Percentiles rank a stretch among this genome's conserved stretches.
Evolutionary conservation across 2,888 invertebrate species (phyloP).

Genomic region (Noctua comes): DNA sequence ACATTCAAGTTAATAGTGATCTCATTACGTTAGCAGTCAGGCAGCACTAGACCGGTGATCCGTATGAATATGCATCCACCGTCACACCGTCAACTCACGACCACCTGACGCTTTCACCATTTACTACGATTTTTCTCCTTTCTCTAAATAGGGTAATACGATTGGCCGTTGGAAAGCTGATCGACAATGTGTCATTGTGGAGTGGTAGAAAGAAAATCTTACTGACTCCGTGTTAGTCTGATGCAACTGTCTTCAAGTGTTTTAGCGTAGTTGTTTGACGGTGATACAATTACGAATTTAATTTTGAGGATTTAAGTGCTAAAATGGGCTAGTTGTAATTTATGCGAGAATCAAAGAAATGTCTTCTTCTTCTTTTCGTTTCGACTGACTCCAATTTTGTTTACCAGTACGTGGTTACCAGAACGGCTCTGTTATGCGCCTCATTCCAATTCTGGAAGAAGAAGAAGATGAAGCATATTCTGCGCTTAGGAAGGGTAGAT

Average conservation of each 20-base stretch:
- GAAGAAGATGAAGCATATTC: neutral
- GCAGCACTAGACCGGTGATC: constrained; percentile 37
- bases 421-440: neutral
- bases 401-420: neutral
- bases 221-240: too few species aligned
- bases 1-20: constrained; percentile 59
- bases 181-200: constrained; percentile 26
- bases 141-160: constrained; percentile 63
- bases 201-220: neutral
- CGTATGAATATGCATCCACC: constrained; percentile 60
- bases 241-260: neutral
- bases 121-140: constrained; percentile 63
- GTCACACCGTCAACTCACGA: constrained; percentile 48
- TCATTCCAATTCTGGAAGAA: too few species aligned
- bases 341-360: neutral
- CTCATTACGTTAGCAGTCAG: constrained; percentile 59
- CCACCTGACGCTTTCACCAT: constrained; percentile 64
- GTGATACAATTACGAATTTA: neutral
- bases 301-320: neutral
- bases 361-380: neutral
- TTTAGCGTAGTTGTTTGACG: neutral
- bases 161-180: constrained; percentile 43
- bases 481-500: neutral
- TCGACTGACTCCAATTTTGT: neutral
- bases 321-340: neutral